Evolutionary conservation across 1,140 invertebrate genomes (phyloP).

Genomic region (Bombus waltoni): DNA sequence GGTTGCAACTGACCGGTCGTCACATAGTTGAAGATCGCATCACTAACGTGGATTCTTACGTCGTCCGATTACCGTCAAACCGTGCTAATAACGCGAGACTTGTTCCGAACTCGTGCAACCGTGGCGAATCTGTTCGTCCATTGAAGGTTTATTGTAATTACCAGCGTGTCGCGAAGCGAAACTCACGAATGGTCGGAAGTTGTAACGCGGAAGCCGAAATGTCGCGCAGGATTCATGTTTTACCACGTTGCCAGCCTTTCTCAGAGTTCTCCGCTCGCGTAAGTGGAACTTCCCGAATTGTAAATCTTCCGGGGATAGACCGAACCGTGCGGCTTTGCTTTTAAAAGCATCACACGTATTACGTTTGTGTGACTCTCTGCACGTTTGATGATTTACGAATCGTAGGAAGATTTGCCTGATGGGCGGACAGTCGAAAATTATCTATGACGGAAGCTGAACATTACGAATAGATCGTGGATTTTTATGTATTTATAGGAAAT

Average conservation of each 20-base stretch:
- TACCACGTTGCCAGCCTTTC: background rate
- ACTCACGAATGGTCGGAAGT: background rate
- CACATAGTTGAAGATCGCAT: no score
- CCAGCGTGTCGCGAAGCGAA: background rate
- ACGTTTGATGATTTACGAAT: background rate
- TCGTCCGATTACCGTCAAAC: background rate
- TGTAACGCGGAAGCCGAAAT: background rate
- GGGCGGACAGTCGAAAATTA: no score
- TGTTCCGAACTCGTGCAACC: slow-evolving; percentile 1
- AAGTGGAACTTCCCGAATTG: background rate
- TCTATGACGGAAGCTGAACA: no score
- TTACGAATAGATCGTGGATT: no score
- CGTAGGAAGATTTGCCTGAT: background rate
- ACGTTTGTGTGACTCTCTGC: background rate
- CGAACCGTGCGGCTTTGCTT: background rate
- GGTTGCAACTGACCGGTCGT: no score
- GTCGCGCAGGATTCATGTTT: background rate
- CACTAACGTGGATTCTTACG: slow-evolving; percentile 1
- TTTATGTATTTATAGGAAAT: no score
- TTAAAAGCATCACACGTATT: background rate
- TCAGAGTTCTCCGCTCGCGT: background rate
- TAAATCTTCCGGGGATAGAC: background rate
- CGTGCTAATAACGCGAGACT: slow-evolving; percentile 8
- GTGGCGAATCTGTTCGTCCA: slow-evolving; percentile 4
- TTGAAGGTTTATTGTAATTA: slow-evolving; percentile 24